Base-by-base conservation (phyloP, 2,113 vertebrate genomes). In the Chionis minor region DNA sequence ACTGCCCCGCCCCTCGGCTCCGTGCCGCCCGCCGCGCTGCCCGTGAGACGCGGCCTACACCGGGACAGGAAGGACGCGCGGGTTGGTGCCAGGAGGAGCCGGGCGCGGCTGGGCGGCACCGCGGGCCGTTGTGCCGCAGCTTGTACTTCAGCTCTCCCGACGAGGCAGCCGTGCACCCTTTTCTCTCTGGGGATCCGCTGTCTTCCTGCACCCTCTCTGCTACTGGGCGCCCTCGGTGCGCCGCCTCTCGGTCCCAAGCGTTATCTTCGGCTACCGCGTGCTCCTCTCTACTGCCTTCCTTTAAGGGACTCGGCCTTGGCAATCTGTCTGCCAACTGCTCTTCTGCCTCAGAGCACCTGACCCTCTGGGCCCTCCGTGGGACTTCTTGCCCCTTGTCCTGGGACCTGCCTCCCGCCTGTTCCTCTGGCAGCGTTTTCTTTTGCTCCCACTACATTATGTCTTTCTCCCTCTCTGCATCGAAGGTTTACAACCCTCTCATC, bases 81-180 rank as follows among this genome's bases (percentile, higher is more conserved):
- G 52, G n/a, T 71, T 7, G 1, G 66, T 33, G 47, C 14, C 47
- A 9, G 23, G 18, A 0, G 40, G 12, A 9, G 23, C 15, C 8
- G 18, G 6, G 33, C 45, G 42, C 6, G 6, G 0, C 27, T 0
- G 51, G 15, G 1, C 23, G 8, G 49, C 58, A 0, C 15, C 0
- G 45, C 6, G 33, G 32, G 10, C 49, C 11, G 49, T 24, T 23
- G 23, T 24, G 23, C 49, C 49, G 49, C 49, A 49, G 49, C 22
- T 49, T 49, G 49, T 49, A 22, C 22, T 51, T 23, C 35, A 4
- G 74, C 40, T 40, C 63, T 45, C 18, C 16, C 24, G 10, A 0
- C 5, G n/a, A 13, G 14, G 32, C 42, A 2, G 6, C 27, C 30
- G 10, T 23, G 24, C 8, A 4, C 30, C 33, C 10, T 33, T 10